A percentile compares a stretch with the other conserved stretches of the same genome.
Evolutionary conservation across 2,888 invertebrate genomes (phyloP).

Genomic region (Caradrina clavipalpis): DNA sequence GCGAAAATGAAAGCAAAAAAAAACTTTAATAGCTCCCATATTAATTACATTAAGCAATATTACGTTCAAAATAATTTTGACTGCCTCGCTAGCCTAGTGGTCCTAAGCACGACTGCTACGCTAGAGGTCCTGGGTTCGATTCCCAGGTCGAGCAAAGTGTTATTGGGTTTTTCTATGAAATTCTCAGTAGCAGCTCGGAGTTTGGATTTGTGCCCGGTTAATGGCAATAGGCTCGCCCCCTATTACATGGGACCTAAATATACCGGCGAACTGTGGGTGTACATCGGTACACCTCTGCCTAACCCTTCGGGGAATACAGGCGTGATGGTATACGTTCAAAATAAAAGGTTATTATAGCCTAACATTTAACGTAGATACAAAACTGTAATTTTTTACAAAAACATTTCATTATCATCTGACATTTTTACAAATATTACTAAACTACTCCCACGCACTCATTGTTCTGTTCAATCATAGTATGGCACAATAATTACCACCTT

Average conservation of each 20-base stretch:
- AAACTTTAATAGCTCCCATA: slow-evolving; percentile 10
- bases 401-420: slow-evolving; percentile 70
- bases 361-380: slow-evolving; percentile 52
- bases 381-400: slow-evolving; percentile 67
- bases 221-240: too few species aligned
- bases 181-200: too few species aligned
- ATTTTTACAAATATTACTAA: slow-evolving; percentile 81
- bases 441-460: slow-evolving; percentile 80
- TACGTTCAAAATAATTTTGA: slow-evolving; percentile 31
- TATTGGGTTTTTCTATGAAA: too few species aligned
- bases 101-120: too few species aligned
- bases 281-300: too few species aligned
- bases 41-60: slow-evolving; percentile 41
- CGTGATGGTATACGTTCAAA: slow-evolving; percentile 20
- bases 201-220: too few species aligned
- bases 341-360: slow-evolving; percentile 50
- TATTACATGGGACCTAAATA: too few species aligned
- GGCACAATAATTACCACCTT: slow-evolving; percentile 46
- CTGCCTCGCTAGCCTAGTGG: too few species aligned
- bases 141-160: too few species aligned
- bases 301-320: too few species aligned
- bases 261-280: too few species aligned
- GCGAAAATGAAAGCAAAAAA: neutral
- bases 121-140: too few species aligned
- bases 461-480: slow-evolving; percentile 71